phyloP scores from a whole-genome alignment of 2,888 invertebrate genomes.

The Cephus sareptanus region DNA sequence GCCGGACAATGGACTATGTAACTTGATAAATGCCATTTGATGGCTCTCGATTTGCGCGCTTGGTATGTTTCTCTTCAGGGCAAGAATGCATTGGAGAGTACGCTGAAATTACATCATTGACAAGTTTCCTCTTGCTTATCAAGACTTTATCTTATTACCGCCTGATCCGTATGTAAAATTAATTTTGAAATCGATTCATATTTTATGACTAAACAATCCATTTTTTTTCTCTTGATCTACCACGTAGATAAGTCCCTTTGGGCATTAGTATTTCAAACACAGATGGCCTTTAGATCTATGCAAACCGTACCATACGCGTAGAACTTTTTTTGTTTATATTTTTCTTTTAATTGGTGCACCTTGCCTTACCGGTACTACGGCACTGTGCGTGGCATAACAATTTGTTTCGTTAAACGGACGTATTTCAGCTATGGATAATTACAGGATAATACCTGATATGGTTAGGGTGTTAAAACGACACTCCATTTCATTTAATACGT shows the following conservation, averaged over 20 bases:
- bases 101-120: background rate
- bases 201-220: background rate
- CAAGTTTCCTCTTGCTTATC: background rate
- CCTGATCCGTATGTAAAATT: background rate
- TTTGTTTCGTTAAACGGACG: background rate
- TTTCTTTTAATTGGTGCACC: background rate
- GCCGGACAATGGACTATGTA: slow-evolving; percentile 30
- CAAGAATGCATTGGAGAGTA: background rate
- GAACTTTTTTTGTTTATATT: too few relatives aligned
- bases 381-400: background rate
- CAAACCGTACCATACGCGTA: background rate
- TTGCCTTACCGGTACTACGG: background rate
- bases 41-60: slow-evolving; percentile 14
- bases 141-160: background rate
- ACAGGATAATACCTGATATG: background rate
- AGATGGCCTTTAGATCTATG: background rate
- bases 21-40: slow-evolving; percentile 22
- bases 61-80: background rate
- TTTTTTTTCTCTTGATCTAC: background rate
- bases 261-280: background rate
- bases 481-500: background rate
- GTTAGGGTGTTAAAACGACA: background rate
- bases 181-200: background rate
- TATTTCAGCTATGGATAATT: background rate
- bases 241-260: background rate